Evolutionary conservation across 2,113 vertebrate species (phyloP).

Genomic region (Cyanocitta stelleri): DNA sequence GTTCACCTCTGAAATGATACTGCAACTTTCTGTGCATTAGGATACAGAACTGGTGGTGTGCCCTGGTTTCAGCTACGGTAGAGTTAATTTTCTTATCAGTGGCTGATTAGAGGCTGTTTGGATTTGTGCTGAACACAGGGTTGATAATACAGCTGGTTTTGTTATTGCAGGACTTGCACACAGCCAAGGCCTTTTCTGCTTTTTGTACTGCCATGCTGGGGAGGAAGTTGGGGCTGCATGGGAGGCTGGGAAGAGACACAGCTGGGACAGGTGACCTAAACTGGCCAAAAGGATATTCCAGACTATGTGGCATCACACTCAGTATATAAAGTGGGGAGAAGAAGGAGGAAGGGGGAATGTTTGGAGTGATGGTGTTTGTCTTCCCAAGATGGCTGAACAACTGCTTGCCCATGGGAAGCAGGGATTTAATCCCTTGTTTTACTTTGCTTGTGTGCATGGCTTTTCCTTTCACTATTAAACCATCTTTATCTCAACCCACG

Average conservation of each 20-base stretch:
- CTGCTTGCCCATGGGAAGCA: background rate
- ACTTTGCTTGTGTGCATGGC: background rate
- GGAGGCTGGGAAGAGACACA: background rate
- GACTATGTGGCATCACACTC: background rate
- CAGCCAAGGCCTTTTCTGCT: background rate
- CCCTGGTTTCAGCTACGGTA: background rate
- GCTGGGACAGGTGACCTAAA: background rate
- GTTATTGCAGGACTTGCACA: background rate
- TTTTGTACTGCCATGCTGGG: background rate
- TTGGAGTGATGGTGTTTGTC: background rate
- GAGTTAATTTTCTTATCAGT: background rate
- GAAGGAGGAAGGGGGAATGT: background rate
- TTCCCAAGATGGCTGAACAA: background rate
- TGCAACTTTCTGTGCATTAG: background rate
- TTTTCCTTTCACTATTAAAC: background rate
- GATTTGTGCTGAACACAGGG: background rate
- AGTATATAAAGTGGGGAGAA: fast-evolving
- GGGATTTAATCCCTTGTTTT: background rate
- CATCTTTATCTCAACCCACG: background rate
- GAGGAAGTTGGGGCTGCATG: too few species aligned
- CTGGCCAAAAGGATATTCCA: background rate
- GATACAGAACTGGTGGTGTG: background rate
- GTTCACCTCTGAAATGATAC: background rate
- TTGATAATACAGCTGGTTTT: background rate
- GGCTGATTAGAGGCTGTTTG: background rate